phyloP scores from a whole-genome alignment of 2,797 vertebrate genomes.

The Siniperca obscura region DNA sequence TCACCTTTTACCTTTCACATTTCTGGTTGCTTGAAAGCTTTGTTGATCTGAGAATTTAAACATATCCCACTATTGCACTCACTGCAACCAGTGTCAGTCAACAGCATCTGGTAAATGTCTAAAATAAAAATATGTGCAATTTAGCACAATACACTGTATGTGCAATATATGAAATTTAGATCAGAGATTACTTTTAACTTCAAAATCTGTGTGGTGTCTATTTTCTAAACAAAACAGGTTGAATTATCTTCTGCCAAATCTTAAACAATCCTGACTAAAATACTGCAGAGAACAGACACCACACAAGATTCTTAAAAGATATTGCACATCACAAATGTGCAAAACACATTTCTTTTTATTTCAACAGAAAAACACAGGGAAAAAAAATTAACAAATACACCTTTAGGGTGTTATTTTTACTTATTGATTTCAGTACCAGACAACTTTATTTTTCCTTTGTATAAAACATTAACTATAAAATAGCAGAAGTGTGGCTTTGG shows the following conservation, averaged over 20 bases:
- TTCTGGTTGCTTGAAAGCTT: not conserved
- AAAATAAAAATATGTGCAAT: not conserved
- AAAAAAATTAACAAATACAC: not conserved
- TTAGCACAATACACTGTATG: not conserved
- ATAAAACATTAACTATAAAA: slow-evolving; percentile 43
- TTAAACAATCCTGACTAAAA: not conserved
- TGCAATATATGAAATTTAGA: not conserved
- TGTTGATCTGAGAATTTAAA: not conserved
- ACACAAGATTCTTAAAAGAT: not conserved
- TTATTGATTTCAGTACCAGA: slow-evolving; percentile 28
- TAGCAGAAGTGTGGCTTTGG: slow-evolving; percentile 10
- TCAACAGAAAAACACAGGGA: not conserved
- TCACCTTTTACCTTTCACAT: not conserved
- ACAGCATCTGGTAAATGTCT: not conserved
- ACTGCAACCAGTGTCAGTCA: not conserved
- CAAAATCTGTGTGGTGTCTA: not conserved
- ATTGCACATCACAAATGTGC: not conserved
- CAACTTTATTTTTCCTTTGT: slow-evolving; percentile 12
- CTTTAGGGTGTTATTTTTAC: slow-evolving; percentile 5
- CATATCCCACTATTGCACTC: not conserved
- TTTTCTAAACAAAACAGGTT: not conserved
- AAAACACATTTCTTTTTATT: not conserved
- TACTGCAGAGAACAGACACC: not conserved
- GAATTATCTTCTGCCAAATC: not conserved
- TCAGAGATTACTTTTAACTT: not conserved